These are phyloP conservation scores for Poeciliopsis paucimaculata DNA, from an alignment of 2,797 vertebrate species.

Conservation along the genomic window DNA sequence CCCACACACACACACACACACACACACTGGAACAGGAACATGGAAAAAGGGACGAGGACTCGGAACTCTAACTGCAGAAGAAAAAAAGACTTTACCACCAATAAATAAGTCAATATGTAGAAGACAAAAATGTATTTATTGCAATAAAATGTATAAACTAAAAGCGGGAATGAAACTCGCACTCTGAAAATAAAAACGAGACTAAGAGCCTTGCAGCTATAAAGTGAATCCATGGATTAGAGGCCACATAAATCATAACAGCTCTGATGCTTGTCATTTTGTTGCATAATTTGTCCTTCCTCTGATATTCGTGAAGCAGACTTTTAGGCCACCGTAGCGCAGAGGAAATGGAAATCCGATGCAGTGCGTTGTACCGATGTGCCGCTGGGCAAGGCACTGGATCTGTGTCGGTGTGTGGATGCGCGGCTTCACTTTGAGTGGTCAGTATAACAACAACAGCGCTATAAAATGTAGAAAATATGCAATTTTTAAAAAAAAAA, in stretches of 20 bases:
- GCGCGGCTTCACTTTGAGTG: not conserved
- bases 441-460: not conserved
- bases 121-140: not conserved
- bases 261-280: not conserved
- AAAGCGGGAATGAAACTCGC: not conserved
- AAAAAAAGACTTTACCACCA: not conserved
- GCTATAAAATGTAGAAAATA: not conserved
- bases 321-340: not conserved
- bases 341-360: not conserved
- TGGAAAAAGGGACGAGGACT: conserved; percentile 37
- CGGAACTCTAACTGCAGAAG: conserved; percentile 9
- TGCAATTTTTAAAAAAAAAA: not conserved
- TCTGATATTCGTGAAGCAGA: not conserved
- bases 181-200: not conserved
- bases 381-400: conserved; percentile 2
- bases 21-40: conserved; percentile 26
- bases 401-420: not conserved
- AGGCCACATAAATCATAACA: not conserved
- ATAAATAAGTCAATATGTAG: not conserved
- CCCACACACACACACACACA: conserved; percentile 30
- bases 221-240: conserved; percentile 4
- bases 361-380: not conserved
- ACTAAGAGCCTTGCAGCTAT: not conserved
- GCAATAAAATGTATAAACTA: not conserved
- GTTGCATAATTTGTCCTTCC: not conserved